Evolutionary conservation across 1,140 invertebrate species (phyloP).

Genomic region (Meloidogyne hapla): DNA sequence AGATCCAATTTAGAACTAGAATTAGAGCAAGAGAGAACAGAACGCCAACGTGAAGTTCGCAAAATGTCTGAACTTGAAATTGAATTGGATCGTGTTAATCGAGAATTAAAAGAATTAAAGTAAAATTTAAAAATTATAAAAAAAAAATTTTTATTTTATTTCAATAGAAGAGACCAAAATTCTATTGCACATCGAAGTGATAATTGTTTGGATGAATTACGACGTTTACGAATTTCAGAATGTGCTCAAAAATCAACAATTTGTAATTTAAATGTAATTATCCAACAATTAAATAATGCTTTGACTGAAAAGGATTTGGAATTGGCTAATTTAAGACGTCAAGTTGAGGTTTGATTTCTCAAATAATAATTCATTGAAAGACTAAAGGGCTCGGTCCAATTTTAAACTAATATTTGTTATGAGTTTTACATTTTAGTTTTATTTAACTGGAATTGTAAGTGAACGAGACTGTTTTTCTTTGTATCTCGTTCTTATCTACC

Average conservation of each 20-base stretch:
- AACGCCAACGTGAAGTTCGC: constrained; percentile 32
- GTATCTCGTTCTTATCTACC: neutral
- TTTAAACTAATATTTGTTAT: neutral
- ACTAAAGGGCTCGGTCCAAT: neutral
- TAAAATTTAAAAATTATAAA: constrained; percentile 12
- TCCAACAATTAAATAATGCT: constrained; percentile 50
- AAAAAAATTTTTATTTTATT: neutral
- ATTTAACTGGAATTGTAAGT: neutral
- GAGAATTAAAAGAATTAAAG: constrained; percentile 34
- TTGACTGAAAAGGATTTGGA: constrained; percentile 56
- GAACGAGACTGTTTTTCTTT: neutral
- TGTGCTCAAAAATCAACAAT: constrained; percentile 48
- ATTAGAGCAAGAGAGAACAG: constrained; percentile 26
- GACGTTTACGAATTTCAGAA: constrained; percentile 44
- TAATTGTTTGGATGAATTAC: constrained; percentile 46
- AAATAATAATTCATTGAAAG: constrained; percentile 16
- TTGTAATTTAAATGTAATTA: constrained; percentile 45
- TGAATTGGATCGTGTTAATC: constrained; percentile 26
- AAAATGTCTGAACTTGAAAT: constrained; percentile 28
- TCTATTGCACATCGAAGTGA: constrained; percentile 29
- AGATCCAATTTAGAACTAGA: constrained; percentile 27
- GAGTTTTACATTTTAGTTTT: neutral
- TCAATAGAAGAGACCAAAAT: constrained; percentile 19
- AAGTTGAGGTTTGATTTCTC: constrained; percentile 46
- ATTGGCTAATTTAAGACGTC: constrained; percentile 47